A percentile compares a stretch with the other conserved stretches of the same genome.
Conservation (phyloP, 2,113 vertebrate genomes). For the Myrmecophaga tridactyla region DNA sequence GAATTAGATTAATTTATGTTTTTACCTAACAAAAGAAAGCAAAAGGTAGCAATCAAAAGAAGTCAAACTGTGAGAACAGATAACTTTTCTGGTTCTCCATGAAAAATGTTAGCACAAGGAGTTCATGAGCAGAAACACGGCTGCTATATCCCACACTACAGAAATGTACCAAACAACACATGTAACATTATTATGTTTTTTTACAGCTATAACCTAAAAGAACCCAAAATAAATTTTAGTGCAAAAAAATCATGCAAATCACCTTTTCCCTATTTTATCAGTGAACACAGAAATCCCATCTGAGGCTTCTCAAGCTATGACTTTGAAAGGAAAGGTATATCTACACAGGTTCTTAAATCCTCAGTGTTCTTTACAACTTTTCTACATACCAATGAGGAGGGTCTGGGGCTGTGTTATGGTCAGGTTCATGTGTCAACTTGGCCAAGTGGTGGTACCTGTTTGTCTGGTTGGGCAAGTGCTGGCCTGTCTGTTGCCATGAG, state of each 20-base stretch:
- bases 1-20: background rate
- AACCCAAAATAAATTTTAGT: conserved; percentile 19
- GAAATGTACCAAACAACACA: background rate
- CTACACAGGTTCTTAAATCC: background rate
- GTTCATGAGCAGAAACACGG: background rate
- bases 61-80: background rate
- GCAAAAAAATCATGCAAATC: conserved; percentile 10
- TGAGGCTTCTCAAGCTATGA: background rate
- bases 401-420: background rate
- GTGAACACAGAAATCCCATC: background rate
- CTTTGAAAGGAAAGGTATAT: background rate
- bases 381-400: background rate
- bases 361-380: background rate
- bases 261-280: background rate
- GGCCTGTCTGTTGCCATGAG: too few species aligned
- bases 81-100: background rate
- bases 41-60: background rate
- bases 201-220: background rate
- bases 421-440: too few species aligned
- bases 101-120: background rate
- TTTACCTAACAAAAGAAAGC: background rate
- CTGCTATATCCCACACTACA: background rate
- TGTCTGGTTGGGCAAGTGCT: too few species aligned
- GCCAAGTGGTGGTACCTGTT: too few species aligned
- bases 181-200: background rate